Percentiles rank a stretch among this genome's conserved stretches.
These are phyloP conservation scores for Danaus chrysippus DNA, from an alignment of 2,888 invertebrate genomes.

Conservation along the genomic window DNA sequence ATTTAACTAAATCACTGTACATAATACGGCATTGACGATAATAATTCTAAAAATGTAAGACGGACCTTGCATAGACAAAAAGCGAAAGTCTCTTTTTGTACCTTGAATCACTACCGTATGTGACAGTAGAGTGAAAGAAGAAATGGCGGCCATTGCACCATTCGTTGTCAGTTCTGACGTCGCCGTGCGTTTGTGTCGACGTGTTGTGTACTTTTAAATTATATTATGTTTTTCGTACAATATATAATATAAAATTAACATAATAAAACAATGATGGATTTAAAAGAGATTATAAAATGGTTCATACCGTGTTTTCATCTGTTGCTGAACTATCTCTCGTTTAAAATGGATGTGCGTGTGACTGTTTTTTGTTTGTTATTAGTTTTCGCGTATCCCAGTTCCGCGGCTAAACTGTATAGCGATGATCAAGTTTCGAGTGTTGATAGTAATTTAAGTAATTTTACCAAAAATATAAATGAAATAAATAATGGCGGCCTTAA, in stretches of 20 bases:
- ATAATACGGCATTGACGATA: conserved; percentile 12
- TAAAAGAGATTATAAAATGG: conserved; percentile 74
- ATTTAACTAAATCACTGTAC: conserved; percentile 14
- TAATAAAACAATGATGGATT: conserved; percentile 56
- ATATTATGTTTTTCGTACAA: conserved; percentile 16
- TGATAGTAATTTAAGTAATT: conserved; percentile 30
- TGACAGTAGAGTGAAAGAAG: conserved; percentile 57
- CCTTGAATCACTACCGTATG: conserved; percentile 11
- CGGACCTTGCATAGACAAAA: conserved; percentile 51
- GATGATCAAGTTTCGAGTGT: conserved; percentile 39
- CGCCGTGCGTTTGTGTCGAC: conserved; percentile 51
- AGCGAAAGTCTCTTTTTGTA: conserved; percentile 35
- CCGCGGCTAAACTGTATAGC: conserved; percentile 44
- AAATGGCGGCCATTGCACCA: conserved; percentile 44
- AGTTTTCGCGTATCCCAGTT: conserved; percentile 51
- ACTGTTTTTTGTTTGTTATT: conserved; percentile 55
- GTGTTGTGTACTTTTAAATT: conserved; percentile 32
- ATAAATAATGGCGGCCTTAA: conserved; percentile 39
- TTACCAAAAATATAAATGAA: conserved; percentile 45
- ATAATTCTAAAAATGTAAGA: conserved; percentile 34
- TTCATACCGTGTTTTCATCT: conserved; percentile 71
- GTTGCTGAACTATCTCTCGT: conserved; percentile 42
- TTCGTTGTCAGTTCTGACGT: conserved; percentile 44
- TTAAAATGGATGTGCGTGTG: conserved; percentile 45
- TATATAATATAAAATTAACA: conserved; percentile 23